These are phyloP conservation scores for Porites divaricata DNA, from an alignment of 92 coral and sea anemone genomes.

Conservation along the genomic window DNA sequence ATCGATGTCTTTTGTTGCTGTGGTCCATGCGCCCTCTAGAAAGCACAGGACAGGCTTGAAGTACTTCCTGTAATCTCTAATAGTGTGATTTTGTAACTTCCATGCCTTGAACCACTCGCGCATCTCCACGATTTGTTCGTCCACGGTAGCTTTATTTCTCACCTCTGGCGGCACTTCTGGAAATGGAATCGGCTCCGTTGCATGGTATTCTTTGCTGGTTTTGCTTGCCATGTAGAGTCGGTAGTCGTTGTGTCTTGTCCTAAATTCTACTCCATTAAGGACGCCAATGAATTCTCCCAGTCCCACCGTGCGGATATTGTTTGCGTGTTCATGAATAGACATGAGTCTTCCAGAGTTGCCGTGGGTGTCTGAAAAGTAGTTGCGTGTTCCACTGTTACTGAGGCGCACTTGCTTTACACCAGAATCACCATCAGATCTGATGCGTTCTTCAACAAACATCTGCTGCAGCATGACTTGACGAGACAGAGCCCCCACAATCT, in stretches of 20 bases:
- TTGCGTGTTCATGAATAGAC: constrained; percentile 90
- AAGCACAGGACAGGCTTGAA: constrained; percentile 89
- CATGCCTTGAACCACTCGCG: constrained; percentile 94
- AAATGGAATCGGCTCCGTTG: constrained; percentile 66
- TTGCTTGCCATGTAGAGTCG: constrained; percentile 81
- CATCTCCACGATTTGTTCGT: constrained; percentile 81
- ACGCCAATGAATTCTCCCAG: constrained; percentile 89
- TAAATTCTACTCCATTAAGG: constrained; percentile 92
- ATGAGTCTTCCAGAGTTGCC: constrained; percentile 45
- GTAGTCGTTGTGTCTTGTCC: constrained; percentile 93
- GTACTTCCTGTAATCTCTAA: constrained; percentile 87
- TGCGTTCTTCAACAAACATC: constrained; percentile 73
- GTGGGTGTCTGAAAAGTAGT: constrained; percentile 70
- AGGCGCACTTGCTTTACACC: constrained; percentile 84
- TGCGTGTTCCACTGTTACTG: constrained; percentile 61
- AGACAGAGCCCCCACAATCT: constrained; percentile 61
- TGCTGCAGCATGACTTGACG: constrained; percentile 87
- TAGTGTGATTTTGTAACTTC: constrained; percentile 68
- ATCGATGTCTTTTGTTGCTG: constrained; percentile 71
- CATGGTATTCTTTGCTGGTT: constrained; percentile 65
- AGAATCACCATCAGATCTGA: constrained; percentile 82
- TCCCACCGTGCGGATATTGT: constrained; percentile 81
- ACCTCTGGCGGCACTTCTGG: constrained; percentile 91
- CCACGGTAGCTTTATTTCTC: constrained; percentile 43
- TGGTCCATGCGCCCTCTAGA: constrained; percentile 92